phyloP scores from a whole-genome alignment of 2,113 vertebrate species.

The Prolemur simus region DNA sequence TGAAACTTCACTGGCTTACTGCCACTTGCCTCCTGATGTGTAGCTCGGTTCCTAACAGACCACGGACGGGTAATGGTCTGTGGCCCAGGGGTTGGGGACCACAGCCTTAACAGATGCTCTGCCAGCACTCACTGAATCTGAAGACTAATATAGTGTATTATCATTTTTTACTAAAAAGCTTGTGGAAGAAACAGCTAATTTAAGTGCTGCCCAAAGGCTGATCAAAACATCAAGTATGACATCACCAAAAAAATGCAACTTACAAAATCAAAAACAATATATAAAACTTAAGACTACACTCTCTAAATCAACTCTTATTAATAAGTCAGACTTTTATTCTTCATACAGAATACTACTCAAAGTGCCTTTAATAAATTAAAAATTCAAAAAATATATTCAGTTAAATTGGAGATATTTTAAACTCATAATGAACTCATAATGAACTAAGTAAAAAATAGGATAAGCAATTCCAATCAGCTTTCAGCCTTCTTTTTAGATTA shows the following conservation, averaged over 20 bases:
- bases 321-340: neutral
- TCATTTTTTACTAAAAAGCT: neutral
- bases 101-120: neutral
- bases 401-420: neutral
- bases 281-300: neutral
- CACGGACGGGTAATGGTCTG: too few species aligned
- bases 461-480: neutral
- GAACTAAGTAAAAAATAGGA: conserved; percentile 28
- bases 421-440: neutral
- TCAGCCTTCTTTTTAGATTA: neutral
- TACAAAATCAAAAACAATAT: neutral
- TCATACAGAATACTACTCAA: neutral
- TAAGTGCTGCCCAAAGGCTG: neutral
- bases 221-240: neutral
- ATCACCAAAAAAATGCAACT: neutral
- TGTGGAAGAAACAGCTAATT: neutral
- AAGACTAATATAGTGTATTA: neutral
- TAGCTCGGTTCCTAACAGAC: too few species aligned
- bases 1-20: too few species aligned
- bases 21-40: too few species aligned
- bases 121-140: neutral
- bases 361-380: conserved; percentile 1
- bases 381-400: neutral
- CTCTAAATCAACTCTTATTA: neutral
- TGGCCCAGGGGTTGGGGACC: too few species aligned